Conservation (phyloP, 2,888 invertebrate species). For the Orthosia gothica region DNA sequence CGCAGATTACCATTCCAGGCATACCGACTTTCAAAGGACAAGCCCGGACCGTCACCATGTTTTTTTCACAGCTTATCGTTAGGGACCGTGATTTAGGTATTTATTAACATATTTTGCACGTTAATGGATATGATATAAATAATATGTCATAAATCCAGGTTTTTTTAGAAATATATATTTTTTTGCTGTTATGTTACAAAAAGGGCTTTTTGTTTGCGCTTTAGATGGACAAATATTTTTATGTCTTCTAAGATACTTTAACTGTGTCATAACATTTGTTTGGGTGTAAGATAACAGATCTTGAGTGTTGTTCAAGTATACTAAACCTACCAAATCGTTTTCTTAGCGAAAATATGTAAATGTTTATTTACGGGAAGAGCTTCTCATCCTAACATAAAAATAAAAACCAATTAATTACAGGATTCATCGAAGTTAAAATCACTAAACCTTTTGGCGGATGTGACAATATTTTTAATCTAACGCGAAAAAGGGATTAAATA, state of each 20-base stretch:
- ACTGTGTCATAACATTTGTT: slow-evolving; percentile 16
- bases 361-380: neutral
- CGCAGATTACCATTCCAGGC: slow-evolving; percentile 24
- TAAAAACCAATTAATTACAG: too few relatives aligned
- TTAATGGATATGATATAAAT: slow-evolving; percentile 5
- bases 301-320: slow-evolving; percentile 11
- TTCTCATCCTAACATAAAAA: too few relatives aligned
- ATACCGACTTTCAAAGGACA: slow-evolving; percentile 23
- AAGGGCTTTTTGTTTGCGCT: neutral
- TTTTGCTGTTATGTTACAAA: neutral
- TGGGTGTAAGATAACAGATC: slow-evolving; percentile 11
- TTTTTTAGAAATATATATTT: slow-evolving; percentile 1
- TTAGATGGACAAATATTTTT: neutral
- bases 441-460: neutral
- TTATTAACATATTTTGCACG: slow-evolving; percentile 1
- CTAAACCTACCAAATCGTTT: slow-evolving; percentile 13
- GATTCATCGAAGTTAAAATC: neutral
- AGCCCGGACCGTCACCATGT: neutral
- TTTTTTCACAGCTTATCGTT: neutral
- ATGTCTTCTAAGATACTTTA: slow-evolving; percentile 8
- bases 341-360: neutral
- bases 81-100: neutral
- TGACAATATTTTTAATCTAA: neutral
- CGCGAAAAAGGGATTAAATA: neutral
- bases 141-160: neutral